Conservation (phyloP, 2,888 invertebrate species). For the Lochmaea crataegi region DNA sequence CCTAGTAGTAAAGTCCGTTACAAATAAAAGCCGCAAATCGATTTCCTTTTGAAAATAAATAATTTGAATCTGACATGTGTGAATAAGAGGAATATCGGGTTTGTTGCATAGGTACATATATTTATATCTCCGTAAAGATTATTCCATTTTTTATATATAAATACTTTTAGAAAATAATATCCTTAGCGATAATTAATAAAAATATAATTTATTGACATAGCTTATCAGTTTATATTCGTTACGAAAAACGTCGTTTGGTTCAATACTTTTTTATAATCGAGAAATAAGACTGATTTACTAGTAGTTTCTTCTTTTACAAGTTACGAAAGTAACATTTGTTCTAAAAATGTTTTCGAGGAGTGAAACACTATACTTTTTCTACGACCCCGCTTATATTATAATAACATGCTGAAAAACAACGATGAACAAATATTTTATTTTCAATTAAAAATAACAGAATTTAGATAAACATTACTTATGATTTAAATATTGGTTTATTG, state of each 20-base stretch:
- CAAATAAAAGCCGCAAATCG: not conserved
- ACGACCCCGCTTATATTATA: no score
- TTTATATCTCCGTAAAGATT: not conserved
- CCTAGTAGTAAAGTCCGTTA: not conserved
- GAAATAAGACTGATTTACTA: no score
- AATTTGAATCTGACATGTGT: not conserved
- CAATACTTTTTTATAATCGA: not conserved
- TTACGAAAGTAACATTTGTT: no score
- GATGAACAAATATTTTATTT: no score
- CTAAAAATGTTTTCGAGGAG: no score
- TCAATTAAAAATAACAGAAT: no score
- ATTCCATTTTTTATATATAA: not conserved
- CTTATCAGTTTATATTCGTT: conserved; percentile 33
- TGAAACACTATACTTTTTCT: no score
- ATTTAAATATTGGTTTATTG: no score
- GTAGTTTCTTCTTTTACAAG: no score
- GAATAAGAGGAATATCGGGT: not conserved
- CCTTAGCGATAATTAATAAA: conserved; percentile 27
- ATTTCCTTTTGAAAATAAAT: not conserved
- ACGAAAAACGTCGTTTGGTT: conserved; percentile 15
- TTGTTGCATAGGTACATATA: not conserved
- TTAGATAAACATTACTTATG: no score
- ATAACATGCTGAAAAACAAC: no score
- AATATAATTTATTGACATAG: conserved; percentile 41
- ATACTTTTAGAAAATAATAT: conserved; percentile 1